A percentile compares a stretch with the other conserved stretches of the same genome.
phyloP scores from a whole-genome alignment of 2,797 vertebrate genomes.

The Rhynchonycteris naso region DNA sequence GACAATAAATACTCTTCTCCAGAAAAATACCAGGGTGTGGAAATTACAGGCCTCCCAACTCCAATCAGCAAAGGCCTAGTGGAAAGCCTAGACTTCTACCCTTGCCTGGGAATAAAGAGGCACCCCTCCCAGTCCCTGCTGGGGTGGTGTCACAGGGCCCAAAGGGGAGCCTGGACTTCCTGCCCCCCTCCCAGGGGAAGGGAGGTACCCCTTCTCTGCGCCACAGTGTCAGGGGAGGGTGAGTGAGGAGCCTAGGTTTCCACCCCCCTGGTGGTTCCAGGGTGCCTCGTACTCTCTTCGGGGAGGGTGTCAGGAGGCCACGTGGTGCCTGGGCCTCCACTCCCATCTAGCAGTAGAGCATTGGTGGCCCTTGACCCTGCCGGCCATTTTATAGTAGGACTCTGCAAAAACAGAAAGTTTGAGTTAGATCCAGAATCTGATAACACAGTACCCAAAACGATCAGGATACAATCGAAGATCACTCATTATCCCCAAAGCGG shows the following conservation, averaged over 20 bases:
- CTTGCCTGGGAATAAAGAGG: neutral
- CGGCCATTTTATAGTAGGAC: neutral
- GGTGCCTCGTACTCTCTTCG: neutral
- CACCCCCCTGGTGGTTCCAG: neutral
- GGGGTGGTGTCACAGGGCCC: neutral
- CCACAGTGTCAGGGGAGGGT: neutral
- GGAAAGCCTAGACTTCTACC: neutral
- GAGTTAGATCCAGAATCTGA: neutral
- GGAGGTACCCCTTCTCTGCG: neutral
- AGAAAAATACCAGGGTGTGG: neutral
- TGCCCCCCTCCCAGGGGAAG: neutral
- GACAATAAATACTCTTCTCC: neutral
- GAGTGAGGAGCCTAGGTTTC: neutral
- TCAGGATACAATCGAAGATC: neutral
- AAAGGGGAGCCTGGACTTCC: neutral
- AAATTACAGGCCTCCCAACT: neutral
- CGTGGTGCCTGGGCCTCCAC: neutral
- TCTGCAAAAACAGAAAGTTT: neutral
- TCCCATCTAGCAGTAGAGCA: neutral
- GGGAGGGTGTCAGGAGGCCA: neutral
- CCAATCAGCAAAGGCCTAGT: neutral
- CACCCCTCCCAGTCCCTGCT: neutral
- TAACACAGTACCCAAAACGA: neutral
- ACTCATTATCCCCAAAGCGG: neutral
- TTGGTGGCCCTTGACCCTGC: neutral